Percentiles rank a stretch among this genome's conserved stretches.
These are phyloP conservation scores for Poecilia wingei DNA, from an alignment of 2,797 vertebrate species.

Conservation along the genomic window DNA sequence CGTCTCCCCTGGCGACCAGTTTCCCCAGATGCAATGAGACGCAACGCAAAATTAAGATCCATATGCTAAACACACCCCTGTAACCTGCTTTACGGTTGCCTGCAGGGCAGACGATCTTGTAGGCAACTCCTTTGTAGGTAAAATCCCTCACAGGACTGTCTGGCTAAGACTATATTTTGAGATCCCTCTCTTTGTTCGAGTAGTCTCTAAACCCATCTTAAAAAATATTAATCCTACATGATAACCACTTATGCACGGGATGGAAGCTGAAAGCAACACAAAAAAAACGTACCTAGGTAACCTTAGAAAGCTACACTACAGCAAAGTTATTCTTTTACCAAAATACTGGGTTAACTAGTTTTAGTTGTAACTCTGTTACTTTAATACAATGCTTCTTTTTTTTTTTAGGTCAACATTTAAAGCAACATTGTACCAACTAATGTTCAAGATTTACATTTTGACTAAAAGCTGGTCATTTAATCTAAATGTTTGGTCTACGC, in stretches of 20 bases:
- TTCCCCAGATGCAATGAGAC: slow-evolving; percentile 59
- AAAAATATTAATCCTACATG: slow-evolving; percentile 18
- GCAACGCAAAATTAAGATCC: slow-evolving; percentile 41
- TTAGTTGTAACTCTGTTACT: neutral
- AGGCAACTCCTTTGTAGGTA: slow-evolving; percentile 25
- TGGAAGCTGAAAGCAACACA: neutral
- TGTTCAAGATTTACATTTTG: neutral
- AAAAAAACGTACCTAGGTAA: neutral
- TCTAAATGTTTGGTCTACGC: neutral
- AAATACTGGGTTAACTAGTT: neutral
- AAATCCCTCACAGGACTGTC: slow-evolving; percentile 9
- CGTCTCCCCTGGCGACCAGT: slow-evolving; percentile 65
- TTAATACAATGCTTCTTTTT: neutral
- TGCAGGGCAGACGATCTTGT: slow-evolving; percentile 8
- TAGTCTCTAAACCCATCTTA: slow-evolving; percentile 12
- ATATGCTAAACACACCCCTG: slow-evolving; percentile 35
- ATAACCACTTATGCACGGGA: slow-evolving; percentile 25
- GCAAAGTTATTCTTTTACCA: neutral
- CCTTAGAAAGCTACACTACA: neutral
- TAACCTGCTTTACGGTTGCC: slow-evolving; percentile 30
- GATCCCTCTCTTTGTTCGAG: neutral
- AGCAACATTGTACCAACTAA: neutral
- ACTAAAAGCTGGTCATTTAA: neutral
- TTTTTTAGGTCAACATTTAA: neutral
- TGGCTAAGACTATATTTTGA: slow-evolving; percentile 1